Percentiles rank a stretch among this genome's conserved stretches.
phyloP scores from a whole-genome alignment of 2,888 invertebrate genomes.

The Deilephila elpenor region DNA sequence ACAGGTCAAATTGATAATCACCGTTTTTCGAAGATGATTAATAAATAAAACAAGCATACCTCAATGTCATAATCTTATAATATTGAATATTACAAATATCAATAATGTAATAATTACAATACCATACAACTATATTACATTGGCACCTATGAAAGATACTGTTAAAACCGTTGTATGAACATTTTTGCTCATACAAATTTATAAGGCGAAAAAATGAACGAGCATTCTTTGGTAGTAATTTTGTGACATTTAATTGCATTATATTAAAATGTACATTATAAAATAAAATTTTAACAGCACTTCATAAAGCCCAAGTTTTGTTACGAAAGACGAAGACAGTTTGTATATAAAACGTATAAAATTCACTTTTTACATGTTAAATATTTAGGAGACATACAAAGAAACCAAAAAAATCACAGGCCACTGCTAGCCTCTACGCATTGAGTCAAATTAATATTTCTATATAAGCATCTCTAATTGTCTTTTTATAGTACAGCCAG shows the following conservation, averaged over 20 bases:
- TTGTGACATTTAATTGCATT: neutral
- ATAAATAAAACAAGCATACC: neutral
- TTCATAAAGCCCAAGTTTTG: neutral
- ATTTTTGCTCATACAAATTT: neutral
- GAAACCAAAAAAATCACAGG: neutral
- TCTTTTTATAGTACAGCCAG: neutral
- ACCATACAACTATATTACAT: constrained; percentile 4
- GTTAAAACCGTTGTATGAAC: neutral
- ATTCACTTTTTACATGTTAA: neutral
- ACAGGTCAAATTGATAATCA: no score
- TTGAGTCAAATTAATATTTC: neutral
- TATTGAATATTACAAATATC: constrained; percentile 3
- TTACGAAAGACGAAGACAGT: neutral
- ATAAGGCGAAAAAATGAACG: neutral
- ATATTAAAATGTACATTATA: neutral
- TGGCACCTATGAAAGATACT: constrained; percentile 6
- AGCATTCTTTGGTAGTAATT: neutral
- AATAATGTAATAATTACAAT: constrained; percentile 14
- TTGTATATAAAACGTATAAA: constrained; percentile 11
- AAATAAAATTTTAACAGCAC: neutral
- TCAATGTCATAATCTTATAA: constrained; percentile 15
- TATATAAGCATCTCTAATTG: neutral
- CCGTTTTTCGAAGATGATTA: no score
- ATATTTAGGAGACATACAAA: neutral
- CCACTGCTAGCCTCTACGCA: neutral